phyloP scores from a whole-genome alignment of 2,888 invertebrate species.

The Mantis religiosa region DNA sequence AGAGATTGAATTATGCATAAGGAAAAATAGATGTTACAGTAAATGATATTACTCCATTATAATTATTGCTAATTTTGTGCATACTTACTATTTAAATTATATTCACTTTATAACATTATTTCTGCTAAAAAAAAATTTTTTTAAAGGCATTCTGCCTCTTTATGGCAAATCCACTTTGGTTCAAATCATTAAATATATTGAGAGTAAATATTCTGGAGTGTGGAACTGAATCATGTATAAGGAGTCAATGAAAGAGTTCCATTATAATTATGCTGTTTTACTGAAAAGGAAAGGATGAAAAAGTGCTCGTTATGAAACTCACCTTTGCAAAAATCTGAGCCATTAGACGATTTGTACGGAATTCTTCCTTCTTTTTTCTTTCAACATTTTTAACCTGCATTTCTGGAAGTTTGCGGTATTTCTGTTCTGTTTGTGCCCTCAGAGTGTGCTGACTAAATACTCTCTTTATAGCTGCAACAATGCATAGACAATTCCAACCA shows the following conservation, averaged over 20 bases:
- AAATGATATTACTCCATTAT: too few relatives aligned
- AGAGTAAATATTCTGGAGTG: too few relatives aligned
- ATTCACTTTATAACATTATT: too few relatives aligned
- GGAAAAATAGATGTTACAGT: too few relatives aligned
- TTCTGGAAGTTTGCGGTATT: slow-evolving; percentile 69
- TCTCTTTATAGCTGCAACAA: slow-evolving; percentile 44
- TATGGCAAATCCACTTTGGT: too few relatives aligned
- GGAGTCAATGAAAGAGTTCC: background rate
- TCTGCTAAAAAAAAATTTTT: too few relatives aligned
- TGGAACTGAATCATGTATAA: background rate
- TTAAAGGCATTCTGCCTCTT: too few relatives aligned
- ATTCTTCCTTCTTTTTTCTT: slow-evolving; percentile 55
- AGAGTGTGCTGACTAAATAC: slow-evolving; percentile 55
- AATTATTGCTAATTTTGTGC: too few relatives aligned
- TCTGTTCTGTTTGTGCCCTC: slow-evolving; percentile 55
- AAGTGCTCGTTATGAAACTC: background rate
- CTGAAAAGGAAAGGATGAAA: background rate
- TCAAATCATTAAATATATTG: too few relatives aligned
- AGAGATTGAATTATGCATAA: too few relatives aligned
- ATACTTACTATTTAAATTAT: too few relatives aligned
- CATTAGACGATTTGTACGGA: slow-evolving; percentile 67
- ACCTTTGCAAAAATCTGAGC: slow-evolving; percentile 74
- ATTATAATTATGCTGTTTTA: background rate
- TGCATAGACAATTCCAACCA: too few relatives aligned
- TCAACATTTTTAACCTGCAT: slow-evolving; percentile 61